These are phyloP conservation scores for Argyresthia goedartella DNA, from an alignment of 2,888 invertebrate species.

Conservation along the genomic window DNA sequence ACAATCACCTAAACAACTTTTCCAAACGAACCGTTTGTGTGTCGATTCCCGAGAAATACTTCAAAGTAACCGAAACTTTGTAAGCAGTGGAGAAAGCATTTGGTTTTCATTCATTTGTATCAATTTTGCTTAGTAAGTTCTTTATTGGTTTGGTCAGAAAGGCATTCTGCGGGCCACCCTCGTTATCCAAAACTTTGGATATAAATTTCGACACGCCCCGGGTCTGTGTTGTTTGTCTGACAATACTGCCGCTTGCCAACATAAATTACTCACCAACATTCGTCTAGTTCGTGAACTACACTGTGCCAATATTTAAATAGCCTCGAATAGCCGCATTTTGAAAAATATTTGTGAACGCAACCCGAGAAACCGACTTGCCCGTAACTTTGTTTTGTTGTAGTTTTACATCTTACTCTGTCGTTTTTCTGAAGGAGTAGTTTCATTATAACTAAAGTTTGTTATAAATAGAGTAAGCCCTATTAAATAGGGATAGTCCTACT, in stretches of 20 bases:
- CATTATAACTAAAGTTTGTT: too few relatives aligned
- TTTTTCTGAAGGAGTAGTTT: too few relatives aligned
- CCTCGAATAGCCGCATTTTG: conserved; percentile 16
- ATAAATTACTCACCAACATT: conserved; percentile 54
- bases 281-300: conserved; percentile 39
- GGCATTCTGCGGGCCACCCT: conserved; percentile 31
- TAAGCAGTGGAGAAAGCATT: conserved; percentile 11
- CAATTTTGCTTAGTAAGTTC: conserved; percentile 37
- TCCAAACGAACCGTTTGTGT: too few relatives aligned
- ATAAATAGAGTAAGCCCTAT: too few relatives aligned
- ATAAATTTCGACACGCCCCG: conserved; percentile 47
- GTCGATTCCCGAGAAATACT: too few relatives aligned
- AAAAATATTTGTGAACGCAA: neutral
- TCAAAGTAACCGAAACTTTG: too few relatives aligned
- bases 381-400: too few relatives aligned
- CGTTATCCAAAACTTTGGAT: conserved; percentile 44
- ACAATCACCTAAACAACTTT: neutral
- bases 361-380: neutral
- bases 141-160: conserved; percentile 30
- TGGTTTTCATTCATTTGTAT: conserved; percentile 35
- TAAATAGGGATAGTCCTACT: too few relatives aligned
- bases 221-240: conserved; percentile 40
- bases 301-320: conserved; percentile 44
- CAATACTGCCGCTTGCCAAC: conserved; percentile 47
- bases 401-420: too few relatives aligned